Base-by-base conservation (phyloP, 2,113 vertebrate species). In the Sula dactylatra region DNA sequence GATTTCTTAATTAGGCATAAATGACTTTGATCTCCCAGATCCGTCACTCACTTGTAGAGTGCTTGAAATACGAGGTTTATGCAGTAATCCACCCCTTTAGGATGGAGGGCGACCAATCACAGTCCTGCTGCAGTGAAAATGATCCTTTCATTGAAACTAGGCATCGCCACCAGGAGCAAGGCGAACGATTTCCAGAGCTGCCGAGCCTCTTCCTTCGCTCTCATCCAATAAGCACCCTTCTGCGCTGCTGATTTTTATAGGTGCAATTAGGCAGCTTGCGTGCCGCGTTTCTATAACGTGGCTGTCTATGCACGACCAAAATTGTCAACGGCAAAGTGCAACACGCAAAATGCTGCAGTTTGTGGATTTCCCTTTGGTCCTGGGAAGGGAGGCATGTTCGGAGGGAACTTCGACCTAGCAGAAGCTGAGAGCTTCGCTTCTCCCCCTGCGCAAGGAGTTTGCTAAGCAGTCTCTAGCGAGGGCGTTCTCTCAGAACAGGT, bases 111-210 rank as follows among this genome's bases (percentile, higher is more conserved):
- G 7, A 55, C 95, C 95, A 94, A 84, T 95, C 79, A 38, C 65
- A n/a, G 45, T 26, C 49, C 66, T 90, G 87, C 85, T 94, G 96
- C 94, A 94, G 82, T 89, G 96, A 92, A 95, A 93, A 97, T 5
- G 73, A 77, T 94, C 88, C 88, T 95, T 86, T 82, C 72, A 6
- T 10, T 58, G 86, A 95, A 94, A 85, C 21, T 7, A 61, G 59
- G 81, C 85, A 59, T 80, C 18, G 42, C 77, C 66, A 40, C 66
- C 71, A 94, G 74, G 34, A 82, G 65, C 62, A 22, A 85, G 34
- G 40, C 0, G 5, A 54, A 74, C 82, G 88, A 61, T 79, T 95
- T 72, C 82, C 69, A 94, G 69, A 64, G 82, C 86, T 93, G 86
- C 44, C 1, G 44, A 86, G 49, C 74, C 61, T 83, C 80, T 54